Conservation (phyloP, 2,113 vertebrate species). For the Anarrhichthys ocellatus region DNA sequence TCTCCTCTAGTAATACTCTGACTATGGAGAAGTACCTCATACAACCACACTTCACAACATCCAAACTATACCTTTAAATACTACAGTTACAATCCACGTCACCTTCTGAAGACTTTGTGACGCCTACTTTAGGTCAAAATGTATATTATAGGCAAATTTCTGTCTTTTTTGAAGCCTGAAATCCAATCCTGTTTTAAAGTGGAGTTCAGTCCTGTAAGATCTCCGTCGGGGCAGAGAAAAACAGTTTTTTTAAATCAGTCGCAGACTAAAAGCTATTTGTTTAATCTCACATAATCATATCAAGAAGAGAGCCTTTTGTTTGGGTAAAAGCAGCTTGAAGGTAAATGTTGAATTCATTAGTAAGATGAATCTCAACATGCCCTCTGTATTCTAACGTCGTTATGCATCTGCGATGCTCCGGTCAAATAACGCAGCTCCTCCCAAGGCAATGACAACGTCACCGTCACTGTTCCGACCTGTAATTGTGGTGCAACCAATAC, state of each 20-base stretch:
- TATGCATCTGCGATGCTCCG: not conserved
- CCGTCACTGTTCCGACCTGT: not conserved
- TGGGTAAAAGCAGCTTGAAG: not conserved
- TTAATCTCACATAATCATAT: not conserved
- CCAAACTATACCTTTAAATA: not conserved
- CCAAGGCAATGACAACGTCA: not conserved
- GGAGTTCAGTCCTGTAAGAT: not conserved
- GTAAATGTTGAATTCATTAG: not conserved
- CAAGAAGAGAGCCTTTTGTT: not conserved
- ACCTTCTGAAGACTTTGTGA: not conserved
- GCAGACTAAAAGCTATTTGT: slow-evolving; percentile 9
- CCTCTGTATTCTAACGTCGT: not conserved
- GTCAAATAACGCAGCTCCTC: not conserved
- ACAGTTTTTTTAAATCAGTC: not conserved
- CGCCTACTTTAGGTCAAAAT: rapidly evolving
- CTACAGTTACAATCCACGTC: not conserved
- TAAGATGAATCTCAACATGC: not conserved
- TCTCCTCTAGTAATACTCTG: not conserved
- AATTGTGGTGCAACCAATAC: not conserved
- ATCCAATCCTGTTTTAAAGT: not conserved
- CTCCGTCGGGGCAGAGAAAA: not conserved
- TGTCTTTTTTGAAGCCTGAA: not conserved
- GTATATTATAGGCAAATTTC: not conserved
- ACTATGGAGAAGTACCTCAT: not conserved
- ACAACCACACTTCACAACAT: not conserved